These are phyloP conservation scores for Tyrannus savana DNA, from an alignment of 2,113 vertebrate genomes.

Conservation along the genomic window DNA sequence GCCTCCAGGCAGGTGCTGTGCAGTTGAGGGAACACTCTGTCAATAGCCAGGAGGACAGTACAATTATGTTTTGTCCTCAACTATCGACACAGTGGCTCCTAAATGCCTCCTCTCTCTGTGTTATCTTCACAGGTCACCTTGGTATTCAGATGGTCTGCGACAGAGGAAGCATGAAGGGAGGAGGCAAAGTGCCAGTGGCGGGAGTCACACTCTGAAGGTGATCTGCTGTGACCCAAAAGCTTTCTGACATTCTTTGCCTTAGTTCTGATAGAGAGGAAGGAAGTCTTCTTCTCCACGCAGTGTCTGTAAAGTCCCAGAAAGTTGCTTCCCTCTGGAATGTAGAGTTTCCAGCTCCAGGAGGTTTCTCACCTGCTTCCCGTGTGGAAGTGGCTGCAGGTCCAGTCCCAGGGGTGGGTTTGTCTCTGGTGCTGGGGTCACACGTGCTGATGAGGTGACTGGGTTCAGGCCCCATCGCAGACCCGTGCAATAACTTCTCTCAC, in stretches of 20 bases:
- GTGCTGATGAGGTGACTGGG: not conserved
- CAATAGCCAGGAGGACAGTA: conserved; percentile 64
- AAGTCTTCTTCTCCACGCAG: conserved; percentile 46
- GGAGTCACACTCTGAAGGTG: conserved; percentile 66
- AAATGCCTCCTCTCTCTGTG: conserved; percentile 71
- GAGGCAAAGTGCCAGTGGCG: conserved; percentile 68
- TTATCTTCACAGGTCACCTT: conserved; percentile 74
- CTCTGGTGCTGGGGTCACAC: not conserved
- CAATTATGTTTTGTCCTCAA: conserved; percentile 53
- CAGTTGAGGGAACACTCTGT: conserved; percentile 65
- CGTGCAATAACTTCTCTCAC: not conserved
- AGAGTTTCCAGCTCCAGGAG: not conserved
- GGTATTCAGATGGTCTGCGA: conserved; percentile 63
- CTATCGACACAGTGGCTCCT: conserved; percentile 73
- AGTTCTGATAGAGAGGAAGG: conserved; percentile 28
- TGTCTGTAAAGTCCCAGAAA: not conserved
- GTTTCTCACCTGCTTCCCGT: not conserved
- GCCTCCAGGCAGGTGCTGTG: not conserved
- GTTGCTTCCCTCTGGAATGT: not conserved
- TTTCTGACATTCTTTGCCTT: conserved; percentile 54
- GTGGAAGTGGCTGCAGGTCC: not conserved
- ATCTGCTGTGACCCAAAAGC: conserved; percentile 61
- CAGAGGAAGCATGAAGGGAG: conserved; percentile 69
- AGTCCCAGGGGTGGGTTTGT: not conserved
- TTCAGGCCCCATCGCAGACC: not conserved